Base-by-base conservation (phyloP, 2,888 invertebrate species). In the Heteropelma amictum region DNA sequence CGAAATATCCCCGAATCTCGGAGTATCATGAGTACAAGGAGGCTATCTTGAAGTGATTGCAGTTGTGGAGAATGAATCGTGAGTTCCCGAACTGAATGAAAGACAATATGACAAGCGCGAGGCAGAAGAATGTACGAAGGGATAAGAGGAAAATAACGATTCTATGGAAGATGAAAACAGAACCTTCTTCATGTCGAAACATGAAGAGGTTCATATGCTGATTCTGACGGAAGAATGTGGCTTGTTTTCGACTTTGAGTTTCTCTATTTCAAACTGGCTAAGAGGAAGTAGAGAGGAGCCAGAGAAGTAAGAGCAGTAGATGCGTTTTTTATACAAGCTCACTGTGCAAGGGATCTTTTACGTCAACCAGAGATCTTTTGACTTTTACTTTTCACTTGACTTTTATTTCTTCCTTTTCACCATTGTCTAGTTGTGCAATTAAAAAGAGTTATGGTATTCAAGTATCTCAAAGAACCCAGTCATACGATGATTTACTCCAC, bases 361-460 rank as follows among this genome's bases (percentile, higher is more conserved):
- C 26, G 58, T 58, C 58, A 17, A 12, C 38, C n/a, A 23, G 23
- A 19, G 30, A 21, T 38, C 54, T 56, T n/a, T 19, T 51, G 51
- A 53, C 67, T 51, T 64, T n/a, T n/a, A n/a, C 54, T 69, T 23
- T 61, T 35, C 49, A n/a, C 45, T 30, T 30, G 54, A 17, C 10
- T 35, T 30, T 47, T 28, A 2, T 33, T 67, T 30, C 54, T 26
- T 19, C 51, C 28, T 14, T 21, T 26, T 51, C 23, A 30, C 2
- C 64, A 12, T 63, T 33, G 40, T 49, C 40, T 23, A 33, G 35
- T 10, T 38, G 45, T 4, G 56, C 73, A 69, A 73, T 73, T 69
- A 63, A 73, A 69, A 56, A 64, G 49, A 8, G 26, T 53, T 64
- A 68, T 68, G 68, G 35, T 51, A 19, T 64, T 51, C 30, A 30